Conservation (phyloP, 64 coral and sea anemone genomes). For the Pachyseris speciosa region DNA sequence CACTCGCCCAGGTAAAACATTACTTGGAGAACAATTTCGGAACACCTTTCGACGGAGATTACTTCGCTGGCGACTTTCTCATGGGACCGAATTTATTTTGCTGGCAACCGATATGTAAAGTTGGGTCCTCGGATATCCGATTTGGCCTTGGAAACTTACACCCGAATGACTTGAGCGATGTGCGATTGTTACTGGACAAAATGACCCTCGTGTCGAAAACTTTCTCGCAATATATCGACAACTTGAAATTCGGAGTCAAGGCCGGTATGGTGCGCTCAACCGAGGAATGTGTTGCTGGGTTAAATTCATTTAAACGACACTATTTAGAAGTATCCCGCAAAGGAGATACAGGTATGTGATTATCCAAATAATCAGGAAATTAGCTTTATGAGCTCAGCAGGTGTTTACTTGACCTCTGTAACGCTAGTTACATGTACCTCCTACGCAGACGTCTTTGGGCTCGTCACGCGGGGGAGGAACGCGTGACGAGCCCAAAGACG, state of each 20-base stretch:
- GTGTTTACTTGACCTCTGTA: no score
- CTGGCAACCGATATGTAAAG: constrained; percentile 53
- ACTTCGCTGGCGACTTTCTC: constrained; percentile 84
- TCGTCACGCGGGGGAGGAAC: no score
- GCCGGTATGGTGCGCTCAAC: constrained; percentile 60
- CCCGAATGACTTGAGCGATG: constrained; percentile 8
- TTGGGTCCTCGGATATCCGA: background rate
- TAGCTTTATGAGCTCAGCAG: background rate
- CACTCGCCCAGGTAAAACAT: constrained; percentile 85
- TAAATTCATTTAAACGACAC: constrained; percentile 33
- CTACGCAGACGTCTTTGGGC: no score
- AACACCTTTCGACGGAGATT: constrained; percentile 78
- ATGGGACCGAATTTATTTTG: constrained; percentile 89
- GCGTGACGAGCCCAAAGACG: no score
- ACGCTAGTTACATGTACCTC: no score
- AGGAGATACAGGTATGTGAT: constrained; percentile 44
- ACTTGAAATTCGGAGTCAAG: constrained; percentile 50
- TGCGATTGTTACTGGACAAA: background rate
- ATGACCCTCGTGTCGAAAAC: constrained; percentile 15
- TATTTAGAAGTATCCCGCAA: constrained; percentile 6
- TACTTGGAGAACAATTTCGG: constrained; percentile 76
- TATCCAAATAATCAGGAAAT: background rate
- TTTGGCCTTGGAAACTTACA: background rate
- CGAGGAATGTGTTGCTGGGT: constrained; percentile 60
- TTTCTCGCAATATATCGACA: constrained; percentile 43